Percentiles rank a stretch among this genome's conserved stretches.
Evolutionary conservation across 2,888 invertebrate genomes (phyloP).

Genomic region (Rhodophaea formosa): DNA sequence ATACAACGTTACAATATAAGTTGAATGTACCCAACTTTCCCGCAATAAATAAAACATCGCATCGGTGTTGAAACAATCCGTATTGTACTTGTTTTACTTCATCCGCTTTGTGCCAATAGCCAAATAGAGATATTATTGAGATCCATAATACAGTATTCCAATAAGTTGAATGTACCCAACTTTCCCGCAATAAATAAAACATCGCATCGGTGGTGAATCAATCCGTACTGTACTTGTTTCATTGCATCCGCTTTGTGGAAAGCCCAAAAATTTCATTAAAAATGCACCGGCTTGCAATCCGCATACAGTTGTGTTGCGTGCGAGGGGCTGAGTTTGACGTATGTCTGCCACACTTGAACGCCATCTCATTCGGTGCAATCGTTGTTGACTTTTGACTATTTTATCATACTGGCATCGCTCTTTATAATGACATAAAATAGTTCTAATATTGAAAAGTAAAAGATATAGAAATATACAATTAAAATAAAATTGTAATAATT

Average conservation of each 20-base stretch:
- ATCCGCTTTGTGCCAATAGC: too few species aligned
- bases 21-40: too few species aligned
- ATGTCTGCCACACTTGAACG: neutral
- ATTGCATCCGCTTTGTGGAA: slow-evolving; percentile 64
- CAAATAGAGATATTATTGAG: neutral
- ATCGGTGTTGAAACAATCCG: too few species aligned
- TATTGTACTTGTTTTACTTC: too few species aligned
- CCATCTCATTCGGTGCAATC: neutral
- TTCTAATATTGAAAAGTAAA: too few species aligned
- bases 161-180: slow-evolving; percentile 33
- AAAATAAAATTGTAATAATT: too few species aligned
- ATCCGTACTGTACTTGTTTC: slow-evolving; percentile 38
- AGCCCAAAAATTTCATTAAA: slow-evolving; percentile 72
- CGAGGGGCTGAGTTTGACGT: neutral
- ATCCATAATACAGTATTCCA: slow-evolving; percentile 5
- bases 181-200: slow-evolving; percentile 31
- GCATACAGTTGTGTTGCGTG: slow-evolving; percentile 18
- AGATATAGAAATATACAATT: too few species aligned
- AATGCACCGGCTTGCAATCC: slow-evolving; percentile 41
- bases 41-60: too few species aligned
- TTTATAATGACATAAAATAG: too few species aligned
- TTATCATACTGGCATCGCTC: too few species aligned
- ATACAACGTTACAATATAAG: slow-evolving; percentile 25
- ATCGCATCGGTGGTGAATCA: slow-evolving; percentile 9
- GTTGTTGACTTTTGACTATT: neutral